A percentile compares a stretch with the other conserved stretches of the same genome.
Conservation (phyloP, 1,140 invertebrate species). For the Leptinotarsa undecemlineata region DNA sequence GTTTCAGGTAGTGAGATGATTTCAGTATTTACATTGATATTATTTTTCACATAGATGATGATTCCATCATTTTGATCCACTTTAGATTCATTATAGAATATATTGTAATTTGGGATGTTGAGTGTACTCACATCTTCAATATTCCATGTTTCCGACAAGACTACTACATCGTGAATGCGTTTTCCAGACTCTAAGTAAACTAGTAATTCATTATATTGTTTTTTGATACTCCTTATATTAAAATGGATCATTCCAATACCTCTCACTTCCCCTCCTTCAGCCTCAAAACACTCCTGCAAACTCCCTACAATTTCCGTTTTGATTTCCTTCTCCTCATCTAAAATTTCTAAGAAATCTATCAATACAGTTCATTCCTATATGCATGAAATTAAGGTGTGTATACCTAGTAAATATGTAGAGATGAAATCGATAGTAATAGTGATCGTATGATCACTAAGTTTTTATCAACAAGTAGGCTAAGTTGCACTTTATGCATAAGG, state of each 20-base stretch:
- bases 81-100: not conserved
- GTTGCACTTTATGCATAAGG: too few species aligned
- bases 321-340: too few species aligned
- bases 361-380: not conserved
- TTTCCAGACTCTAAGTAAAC: not conserved
- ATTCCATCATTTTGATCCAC: not conserved
- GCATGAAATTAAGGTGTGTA: not conserved
- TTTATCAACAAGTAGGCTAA: too few species aligned
- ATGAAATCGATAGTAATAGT: not conserved
- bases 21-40: not conserved
- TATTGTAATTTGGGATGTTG: not conserved
- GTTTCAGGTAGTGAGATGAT: constrained; percentile 1
- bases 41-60: not conserved
- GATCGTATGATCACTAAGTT: not conserved
- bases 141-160: not conserved
- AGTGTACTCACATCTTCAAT: not conserved
- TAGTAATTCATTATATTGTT: too few species aligned
- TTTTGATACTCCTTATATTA: too few species aligned
- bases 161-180: not conserved
- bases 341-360: not conserved
- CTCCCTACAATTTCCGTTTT: too few species aligned
- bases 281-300: too few species aligned
- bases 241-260: too few species aligned
- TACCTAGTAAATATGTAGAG: too few species aligned
- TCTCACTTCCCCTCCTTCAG: too few species aligned